phyloP scores from a whole-genome alignment of 2,797 vertebrate species.

The Amphiprion clarkii region DNA sequence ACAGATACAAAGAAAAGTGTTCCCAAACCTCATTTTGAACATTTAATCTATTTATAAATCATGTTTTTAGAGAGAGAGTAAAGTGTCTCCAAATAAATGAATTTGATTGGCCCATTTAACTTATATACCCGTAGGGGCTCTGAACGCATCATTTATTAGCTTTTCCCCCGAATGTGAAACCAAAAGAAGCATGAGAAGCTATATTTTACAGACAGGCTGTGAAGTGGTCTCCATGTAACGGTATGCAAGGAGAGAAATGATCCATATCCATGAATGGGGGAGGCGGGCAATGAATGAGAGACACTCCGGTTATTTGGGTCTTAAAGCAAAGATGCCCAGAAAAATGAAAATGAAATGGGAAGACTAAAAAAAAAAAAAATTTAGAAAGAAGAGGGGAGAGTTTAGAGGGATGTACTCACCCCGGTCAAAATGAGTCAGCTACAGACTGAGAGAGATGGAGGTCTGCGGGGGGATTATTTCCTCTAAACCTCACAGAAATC shows the following conservation, averaged over 20 bases:
- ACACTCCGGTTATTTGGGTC: slow-evolving; percentile 1
- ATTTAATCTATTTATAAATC: too few relatives aligned
- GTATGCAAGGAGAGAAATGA: slow-evolving; percentile 34
- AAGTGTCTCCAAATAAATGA: not conserved
- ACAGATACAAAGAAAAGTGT: not conserved
- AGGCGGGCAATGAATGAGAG: slow-evolving; percentile 7
- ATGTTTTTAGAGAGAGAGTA: not conserved
- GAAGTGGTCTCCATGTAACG: slow-evolving; percentile 52
- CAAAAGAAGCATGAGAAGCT: slow-evolving; percentile 1
- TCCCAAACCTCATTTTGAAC: not conserved
- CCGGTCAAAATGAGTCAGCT: slow-evolving; percentile 63
- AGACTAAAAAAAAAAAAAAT: not conserved
- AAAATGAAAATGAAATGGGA: not conserved
- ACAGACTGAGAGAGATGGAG: slow-evolving; percentile 17
- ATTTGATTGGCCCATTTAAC: not conserved
- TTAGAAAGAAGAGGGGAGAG: not conserved
- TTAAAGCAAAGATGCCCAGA: not conserved
- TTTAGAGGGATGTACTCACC: slow-evolving; percentile 68
- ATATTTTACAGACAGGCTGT: slow-evolving; percentile 9
- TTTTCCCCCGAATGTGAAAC: not conserved
- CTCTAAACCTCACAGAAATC: slow-evolving; percentile 33
- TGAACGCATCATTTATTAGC: slow-evolving; percentile 13
- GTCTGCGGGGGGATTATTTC: slow-evolving; percentile 45
- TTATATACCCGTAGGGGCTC: accelerated
- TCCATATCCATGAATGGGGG: slow-evolving; percentile 43